Evolutionary conservation across 2,113 vertebrate genomes (phyloP), one percentile per base, ranked within the genome.

Genomic region (Pionites leucogaster): DNA sequence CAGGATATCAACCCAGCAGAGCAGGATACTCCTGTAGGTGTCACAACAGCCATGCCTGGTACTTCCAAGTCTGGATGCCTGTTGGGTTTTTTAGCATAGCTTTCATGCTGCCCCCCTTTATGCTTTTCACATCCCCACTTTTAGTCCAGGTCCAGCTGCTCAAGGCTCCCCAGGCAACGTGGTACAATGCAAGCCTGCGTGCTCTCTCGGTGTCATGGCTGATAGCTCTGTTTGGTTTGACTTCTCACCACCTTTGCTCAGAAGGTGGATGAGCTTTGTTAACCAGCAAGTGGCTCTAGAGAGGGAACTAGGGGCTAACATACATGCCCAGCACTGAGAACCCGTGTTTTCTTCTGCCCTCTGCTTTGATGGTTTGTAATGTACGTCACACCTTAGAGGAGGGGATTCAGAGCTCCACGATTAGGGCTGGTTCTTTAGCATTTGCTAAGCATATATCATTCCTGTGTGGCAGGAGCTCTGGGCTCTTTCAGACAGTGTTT

Each of bases 181-280:
- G 19, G 19, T 42, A 46, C 42, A 88, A 10, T 28, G 59, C 31
- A 18, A 62, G 15, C 7, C 41, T 53, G 15, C 33, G 35, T 20
- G 41, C 3, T 65, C 8, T 15, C 10, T 2, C 35, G 46, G 16
- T 60, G 55, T 23, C 0, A 0, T 27, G 71, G 46, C 25, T 67
- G 46, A 41, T 17, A n/a, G 6, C 39, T 92, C 55, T 47, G 23
- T 71, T 42, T 63, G 37, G 8, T 86, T 57, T 52, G 47, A 55
- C 18, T n/a, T 57, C 62, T 75, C 53, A 47, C 7, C 83, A 76
- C 20, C 15, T 63, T 72, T 31, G n/a, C 47, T 57, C 22, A 65
- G 78, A 57, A 87, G 52, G 35, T 1, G 7, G 28, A 28, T n/a
- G 29, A 88, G 35, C 6, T 57, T 52, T 62, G 14, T 69, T 72